These are phyloP conservation scores for Ivindomyrus marchei DNA, from an alignment of 2,113 vertebrate genomes.

Conservation along the genomic window DNA sequence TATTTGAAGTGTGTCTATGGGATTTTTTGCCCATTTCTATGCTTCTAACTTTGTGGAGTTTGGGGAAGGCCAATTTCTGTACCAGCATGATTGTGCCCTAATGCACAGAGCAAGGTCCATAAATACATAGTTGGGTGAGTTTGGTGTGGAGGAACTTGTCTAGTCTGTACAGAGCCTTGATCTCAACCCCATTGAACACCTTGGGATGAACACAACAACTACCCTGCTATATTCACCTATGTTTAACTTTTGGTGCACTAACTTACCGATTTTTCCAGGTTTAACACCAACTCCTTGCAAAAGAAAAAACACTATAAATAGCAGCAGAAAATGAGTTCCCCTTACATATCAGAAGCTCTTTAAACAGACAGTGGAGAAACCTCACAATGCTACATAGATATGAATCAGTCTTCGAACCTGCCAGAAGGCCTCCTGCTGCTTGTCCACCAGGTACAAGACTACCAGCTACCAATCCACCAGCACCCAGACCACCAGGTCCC, in stretches of 20 bases:
- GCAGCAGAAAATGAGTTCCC: not conserved
- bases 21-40: not conserved
- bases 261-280: not conserved
- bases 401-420: not conserved
- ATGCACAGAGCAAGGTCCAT: not conserved
- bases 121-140: not conserved
- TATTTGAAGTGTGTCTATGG: not conserved
- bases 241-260: not conserved
- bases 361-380: not conserved
- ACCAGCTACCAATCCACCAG: conserved; percentile 16
- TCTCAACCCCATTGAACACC: no score
- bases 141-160: not conserved
- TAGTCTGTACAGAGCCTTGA: no score
- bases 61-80: not conserved
- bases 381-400: not conserved
- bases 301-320: not conserved
- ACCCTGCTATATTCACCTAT: not conserved
- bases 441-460: conserved; percentile 5
- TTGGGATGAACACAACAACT: not conserved
- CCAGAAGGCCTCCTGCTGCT: conserved; percentile 3
- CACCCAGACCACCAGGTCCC: not conserved
- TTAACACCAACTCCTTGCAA: not conserved
- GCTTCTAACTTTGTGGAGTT: not conserved
- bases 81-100: not conserved
- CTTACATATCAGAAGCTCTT: not conserved